phyloP scores from a whole-genome alignment of 2,113 vertebrate genomes.

The Trogon melanurus region DNA sequence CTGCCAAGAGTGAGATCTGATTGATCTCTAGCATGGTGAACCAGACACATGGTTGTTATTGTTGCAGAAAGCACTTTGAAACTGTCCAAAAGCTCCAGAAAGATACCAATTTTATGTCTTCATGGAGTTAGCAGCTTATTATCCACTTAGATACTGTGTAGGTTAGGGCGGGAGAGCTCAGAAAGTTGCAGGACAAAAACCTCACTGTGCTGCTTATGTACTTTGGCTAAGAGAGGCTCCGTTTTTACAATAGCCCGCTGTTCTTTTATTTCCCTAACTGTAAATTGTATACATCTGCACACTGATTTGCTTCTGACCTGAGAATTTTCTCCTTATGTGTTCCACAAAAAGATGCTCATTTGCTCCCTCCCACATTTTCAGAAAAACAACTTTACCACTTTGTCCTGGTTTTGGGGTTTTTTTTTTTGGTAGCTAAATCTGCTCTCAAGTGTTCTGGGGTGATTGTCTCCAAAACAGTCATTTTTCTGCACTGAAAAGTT shows the following conservation, averaged over 20 bases:
- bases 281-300: slow-evolving; percentile 26
- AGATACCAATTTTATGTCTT: neutral
- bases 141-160: neutral
- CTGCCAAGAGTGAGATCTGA: neutral
- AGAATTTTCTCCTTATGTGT: slow-evolving; percentile 21
- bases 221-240: neutral
- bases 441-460: neutral
- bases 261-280: slow-evolving; percentile 32
- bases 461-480: neutral
- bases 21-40: neutral
- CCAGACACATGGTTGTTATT: neutral
- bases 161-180: neutral
- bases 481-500: slow-evolving; percentile 1
- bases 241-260: neutral
- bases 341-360: slow-evolving; percentile 28
- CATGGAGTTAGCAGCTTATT: neutral
- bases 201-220: neutral
- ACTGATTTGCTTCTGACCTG: slow-evolving; percentile 23
- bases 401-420: neutral
- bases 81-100: neutral
- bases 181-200: slow-evolving; percentile 6
- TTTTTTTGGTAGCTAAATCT: slow-evolving; percentile 23
- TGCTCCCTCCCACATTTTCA: slow-evolving; percentile 32
- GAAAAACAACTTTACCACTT: neutral
- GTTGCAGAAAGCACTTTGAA: neutral